These are phyloP conservation scores for Nannospalax galili DNA, from an alignment of 2,113 vertebrate species.

Conservation along the genomic window DNA sequence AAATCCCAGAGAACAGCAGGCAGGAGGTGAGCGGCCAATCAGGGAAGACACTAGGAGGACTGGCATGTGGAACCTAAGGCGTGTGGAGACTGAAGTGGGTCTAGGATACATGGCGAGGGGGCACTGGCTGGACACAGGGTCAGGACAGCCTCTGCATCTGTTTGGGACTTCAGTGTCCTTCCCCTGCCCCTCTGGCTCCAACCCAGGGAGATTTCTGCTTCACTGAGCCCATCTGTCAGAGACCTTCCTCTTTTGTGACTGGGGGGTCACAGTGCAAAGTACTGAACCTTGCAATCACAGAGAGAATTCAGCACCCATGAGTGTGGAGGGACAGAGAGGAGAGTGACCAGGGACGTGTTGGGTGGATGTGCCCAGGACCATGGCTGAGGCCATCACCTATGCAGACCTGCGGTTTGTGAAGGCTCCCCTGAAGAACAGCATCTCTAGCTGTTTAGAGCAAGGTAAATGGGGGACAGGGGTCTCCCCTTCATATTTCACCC, in stretches of 20 bases:
- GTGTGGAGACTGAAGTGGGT: neutral
- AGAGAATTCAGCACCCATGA: neutral
- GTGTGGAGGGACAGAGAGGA: neutral
- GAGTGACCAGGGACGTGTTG: neutral
- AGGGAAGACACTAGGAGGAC: neutral
- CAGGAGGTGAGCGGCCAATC: neutral
- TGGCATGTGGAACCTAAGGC: neutral
- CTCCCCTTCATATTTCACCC: too few species aligned
- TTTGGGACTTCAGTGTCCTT: neutral
- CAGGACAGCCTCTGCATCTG: neutral
- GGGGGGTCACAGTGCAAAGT: neutral
- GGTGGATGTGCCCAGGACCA: constrained; percentile 27
- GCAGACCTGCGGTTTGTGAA: constrained; percentile 80
- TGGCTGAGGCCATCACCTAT: constrained; percentile 80
- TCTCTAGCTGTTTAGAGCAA: constrained; percentile 26
- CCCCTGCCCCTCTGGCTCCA: neutral
- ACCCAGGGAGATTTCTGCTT: constrained; percentile 35
- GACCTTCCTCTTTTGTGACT: constrained; percentile 77
- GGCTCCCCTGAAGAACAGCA: constrained; percentile 64
- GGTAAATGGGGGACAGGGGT: neutral
- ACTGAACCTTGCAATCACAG: neutral
- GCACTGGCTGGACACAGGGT: neutral
- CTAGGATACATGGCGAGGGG: neutral
- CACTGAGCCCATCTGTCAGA: constrained; percentile 67
- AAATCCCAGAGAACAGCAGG: neutral